Base-by-base conservation (phyloP, 1,140 invertebrate species). In the Nylanderia fulva region DNA sequence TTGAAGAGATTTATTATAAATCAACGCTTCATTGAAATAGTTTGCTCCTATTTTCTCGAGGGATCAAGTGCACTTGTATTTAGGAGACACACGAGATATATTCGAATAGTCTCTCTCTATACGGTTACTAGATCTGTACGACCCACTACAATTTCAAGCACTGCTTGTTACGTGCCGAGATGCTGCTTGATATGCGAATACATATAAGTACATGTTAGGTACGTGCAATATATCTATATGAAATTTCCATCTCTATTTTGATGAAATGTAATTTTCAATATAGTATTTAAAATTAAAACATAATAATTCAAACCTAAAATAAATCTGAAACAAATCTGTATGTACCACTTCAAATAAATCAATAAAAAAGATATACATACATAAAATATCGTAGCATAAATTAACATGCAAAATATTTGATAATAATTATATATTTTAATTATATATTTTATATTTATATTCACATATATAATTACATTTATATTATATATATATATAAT, bases 101-200 rank as follows among this genome's bases (percentile, higher is more conserved):
- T 36, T 1, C 27, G 18, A 13, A 52, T 63, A 52, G 48, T 11
- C 21, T 39, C 24, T 71, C 52, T 82, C 7, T 13, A 36, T 82
- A 80, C 2, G 24, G 36, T 82, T 68, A 60, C n/a, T 71, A 82
- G 56, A 82, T 48, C 13, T 21, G 5, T 69, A 69, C 63, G 13
- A 71, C n/a, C 66, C 27, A 82, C 36, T 71, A 72, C 24, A 71
- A 36, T 45, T 82, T 82, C 52, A 72, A 82, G 66, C 13, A 45
- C n/a, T 82, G 66, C 24, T 9, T 45, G 52, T 82, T 71, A 82
- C 24, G 11, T 56, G 52, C 18, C 24, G 66, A 71, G 66, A 82
- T 68, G 39, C 18, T 56, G 29, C 52, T 71, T 45, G 52, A 71
- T 60, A 60, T 45, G 64, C 64, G 64, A 71, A 29, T 80, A 71